Percentiles rank a stretch among this genome's conserved stretches.
Evolutionary conservation across 2,888 invertebrate genomes (phyloP).

Genomic region (Pocota personata): DNA sequence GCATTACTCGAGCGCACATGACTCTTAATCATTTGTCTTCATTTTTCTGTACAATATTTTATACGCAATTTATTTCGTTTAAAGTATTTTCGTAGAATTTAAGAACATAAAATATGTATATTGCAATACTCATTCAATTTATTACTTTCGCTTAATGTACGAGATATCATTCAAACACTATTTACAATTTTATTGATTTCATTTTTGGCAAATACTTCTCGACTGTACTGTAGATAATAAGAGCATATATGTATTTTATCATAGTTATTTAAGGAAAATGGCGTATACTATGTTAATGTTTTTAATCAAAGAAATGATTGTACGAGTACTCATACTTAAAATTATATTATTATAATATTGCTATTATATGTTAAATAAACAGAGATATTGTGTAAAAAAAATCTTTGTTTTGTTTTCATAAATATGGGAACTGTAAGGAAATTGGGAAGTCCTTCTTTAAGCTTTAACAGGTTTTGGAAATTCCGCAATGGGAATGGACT

Average conservation of each 20-base stretch:
- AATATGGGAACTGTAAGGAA: background rate
- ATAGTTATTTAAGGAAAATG: conserved; percentile 21
- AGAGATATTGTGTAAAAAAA: conserved; percentile 30
- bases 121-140: background rate
- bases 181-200: background rate
- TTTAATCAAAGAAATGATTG: conserved; percentile 8
- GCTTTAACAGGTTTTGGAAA: no score
- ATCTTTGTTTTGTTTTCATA: background rate
- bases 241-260: background rate
- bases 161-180: background rate
- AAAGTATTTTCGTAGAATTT: background rate
- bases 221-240: conserved; percentile 4
- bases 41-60: background rate
- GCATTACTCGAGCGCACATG: conserved; percentile 26
- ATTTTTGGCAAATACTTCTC: background rate
- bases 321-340: conserved; percentile 17
- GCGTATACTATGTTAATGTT: conserved; percentile 47
- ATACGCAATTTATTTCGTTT: background rate
- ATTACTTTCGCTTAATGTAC: background rate
- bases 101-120: background rate
- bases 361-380: conserved; percentile 35
- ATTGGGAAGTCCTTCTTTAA: background rate
- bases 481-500: no score
- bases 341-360: background rate
- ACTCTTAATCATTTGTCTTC: background rate